Conservation (phyloP, 2,888 invertebrate genomes). For the Hemaris fuciformis region DNA sequence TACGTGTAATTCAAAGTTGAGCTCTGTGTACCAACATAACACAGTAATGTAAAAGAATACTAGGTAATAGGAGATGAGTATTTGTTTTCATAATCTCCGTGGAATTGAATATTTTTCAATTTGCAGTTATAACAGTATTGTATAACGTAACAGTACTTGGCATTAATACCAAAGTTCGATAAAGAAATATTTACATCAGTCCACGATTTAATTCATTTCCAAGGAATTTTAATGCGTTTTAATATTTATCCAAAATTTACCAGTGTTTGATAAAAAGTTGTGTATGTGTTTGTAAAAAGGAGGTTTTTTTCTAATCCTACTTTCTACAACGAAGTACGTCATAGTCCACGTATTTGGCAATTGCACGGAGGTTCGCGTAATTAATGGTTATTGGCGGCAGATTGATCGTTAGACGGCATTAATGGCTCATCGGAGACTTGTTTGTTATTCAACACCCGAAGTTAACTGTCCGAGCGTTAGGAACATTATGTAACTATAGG, state of each 20-base stretch:
- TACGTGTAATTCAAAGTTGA: background rate
- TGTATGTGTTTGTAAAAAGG: no score
- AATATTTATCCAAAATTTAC: no score
- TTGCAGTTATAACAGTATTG: no score
- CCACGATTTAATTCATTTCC: no score
- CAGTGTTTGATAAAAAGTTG: no score
- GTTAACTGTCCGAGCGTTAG: background rate
- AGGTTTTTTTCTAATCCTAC: background rate
- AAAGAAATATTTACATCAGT: no score
- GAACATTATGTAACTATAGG: background rate
- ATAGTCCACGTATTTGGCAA: background rate
- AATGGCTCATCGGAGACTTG: background rate
- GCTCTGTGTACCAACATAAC: no score
- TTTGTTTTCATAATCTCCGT: background rate
- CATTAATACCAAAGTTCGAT: no score
- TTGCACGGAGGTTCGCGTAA: background rate
- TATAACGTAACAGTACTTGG: no score
- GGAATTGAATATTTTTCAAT: no score
- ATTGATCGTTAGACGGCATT: constrained; percentile 10
- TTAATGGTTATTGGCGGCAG: constrained; percentile 2
- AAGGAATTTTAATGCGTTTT: no score
- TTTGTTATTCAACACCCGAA: constrained; percentile 1
- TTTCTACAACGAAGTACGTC: background rate
- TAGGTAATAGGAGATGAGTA: background rate
- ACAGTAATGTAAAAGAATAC: no score